A percentile compares a stretch with the other conserved stretches of the same genome.
Conservation (phyloP, 2,113 vertebrate species). For the Hystrix cristata region DNA sequence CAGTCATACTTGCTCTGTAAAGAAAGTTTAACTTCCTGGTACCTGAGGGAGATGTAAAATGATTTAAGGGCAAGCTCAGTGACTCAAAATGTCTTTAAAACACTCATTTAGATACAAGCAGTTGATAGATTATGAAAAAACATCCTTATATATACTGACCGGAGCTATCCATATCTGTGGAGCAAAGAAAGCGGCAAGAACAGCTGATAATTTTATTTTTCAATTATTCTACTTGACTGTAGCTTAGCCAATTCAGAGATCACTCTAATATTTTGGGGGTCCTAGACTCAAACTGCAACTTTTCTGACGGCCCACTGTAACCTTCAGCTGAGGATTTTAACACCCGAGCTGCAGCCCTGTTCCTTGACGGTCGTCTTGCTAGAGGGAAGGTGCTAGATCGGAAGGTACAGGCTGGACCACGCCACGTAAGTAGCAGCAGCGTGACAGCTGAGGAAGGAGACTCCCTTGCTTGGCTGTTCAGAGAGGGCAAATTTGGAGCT, state of each 20-base stretch:
- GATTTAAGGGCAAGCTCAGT: not conserved
- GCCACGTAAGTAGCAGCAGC: not conserved
- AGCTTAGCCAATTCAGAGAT: not conserved
- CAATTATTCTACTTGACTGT: not conserved
- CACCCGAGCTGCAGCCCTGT: no score
- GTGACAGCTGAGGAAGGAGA: not conserved
- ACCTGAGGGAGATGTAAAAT: not conserved
- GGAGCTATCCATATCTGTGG: not conserved
- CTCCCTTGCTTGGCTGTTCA: slow-evolving; percentile 83
- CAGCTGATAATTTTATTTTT: not conserved
- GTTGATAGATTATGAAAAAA: not conserved
- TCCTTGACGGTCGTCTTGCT: not conserved
- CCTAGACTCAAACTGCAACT: not conserved
- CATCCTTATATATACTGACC: not conserved
- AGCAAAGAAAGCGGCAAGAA: not conserved
- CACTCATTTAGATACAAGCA: not conserved
- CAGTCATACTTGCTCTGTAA: not conserved
- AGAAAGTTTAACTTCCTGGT: not conserved
- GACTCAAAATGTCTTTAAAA: not conserved
- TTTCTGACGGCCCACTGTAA: not conserved
- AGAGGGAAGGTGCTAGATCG: not conserved
- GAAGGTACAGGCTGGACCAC: no score
- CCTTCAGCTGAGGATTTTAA: not conserved
- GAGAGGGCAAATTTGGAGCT: slow-evolving; percentile 66
- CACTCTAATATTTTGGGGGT: not conserved